Conservation (phyloP, 2,888 invertebrate species). For the Volucella bombylans region DNA sequence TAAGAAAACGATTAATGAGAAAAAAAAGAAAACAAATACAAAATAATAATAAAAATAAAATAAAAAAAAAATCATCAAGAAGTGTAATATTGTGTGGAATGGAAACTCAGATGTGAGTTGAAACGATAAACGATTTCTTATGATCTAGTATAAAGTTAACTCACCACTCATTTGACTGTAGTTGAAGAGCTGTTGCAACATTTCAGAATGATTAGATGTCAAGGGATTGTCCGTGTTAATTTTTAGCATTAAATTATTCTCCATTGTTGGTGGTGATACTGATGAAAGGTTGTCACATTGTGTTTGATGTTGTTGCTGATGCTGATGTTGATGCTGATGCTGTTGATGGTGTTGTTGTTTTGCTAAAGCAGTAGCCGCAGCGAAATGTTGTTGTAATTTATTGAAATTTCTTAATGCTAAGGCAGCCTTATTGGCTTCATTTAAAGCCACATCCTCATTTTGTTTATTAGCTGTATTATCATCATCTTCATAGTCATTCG, state of each 20-base stretch:
- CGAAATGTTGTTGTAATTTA: constrained; percentile 75
- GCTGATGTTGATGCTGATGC: constrained; percentile 49
- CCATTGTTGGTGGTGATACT: constrained; percentile 70
- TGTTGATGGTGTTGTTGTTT: constrained; percentile 60
- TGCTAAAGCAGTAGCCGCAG: constrained; percentile 71
- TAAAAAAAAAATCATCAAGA: not conserved
- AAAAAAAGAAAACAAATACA: not conserved
- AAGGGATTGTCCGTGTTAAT: constrained; percentile 74
- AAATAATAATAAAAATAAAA: not conserved
- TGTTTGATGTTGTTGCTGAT: constrained; percentile 26
- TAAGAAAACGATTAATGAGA: constrained; percentile 2
- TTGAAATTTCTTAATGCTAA: constrained; percentile 73
- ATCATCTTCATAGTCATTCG: constrained; percentile 28
- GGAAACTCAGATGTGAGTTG: no score
- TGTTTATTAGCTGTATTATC: constrained; percentile 16
- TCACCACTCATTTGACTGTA: constrained; percentile 82
- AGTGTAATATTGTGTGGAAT: no score
- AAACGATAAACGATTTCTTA: not conserved
- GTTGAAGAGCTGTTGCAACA: constrained; percentile 80
- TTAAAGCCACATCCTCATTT: constrained; percentile 46
- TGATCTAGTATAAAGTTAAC: constrained; percentile 72
- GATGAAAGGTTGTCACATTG: constrained; percentile 51
- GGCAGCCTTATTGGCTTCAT: constrained; percentile 57
- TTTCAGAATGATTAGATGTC: constrained; percentile 75
- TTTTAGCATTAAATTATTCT: constrained; percentile 76